Percentiles rank a stretch among this genome's conserved stretches.
These are phyloP conservation scores for Drosophila buzzatii DNA, from an alignment of 2,888 invertebrate species.

Conservation along the genomic window DNA sequence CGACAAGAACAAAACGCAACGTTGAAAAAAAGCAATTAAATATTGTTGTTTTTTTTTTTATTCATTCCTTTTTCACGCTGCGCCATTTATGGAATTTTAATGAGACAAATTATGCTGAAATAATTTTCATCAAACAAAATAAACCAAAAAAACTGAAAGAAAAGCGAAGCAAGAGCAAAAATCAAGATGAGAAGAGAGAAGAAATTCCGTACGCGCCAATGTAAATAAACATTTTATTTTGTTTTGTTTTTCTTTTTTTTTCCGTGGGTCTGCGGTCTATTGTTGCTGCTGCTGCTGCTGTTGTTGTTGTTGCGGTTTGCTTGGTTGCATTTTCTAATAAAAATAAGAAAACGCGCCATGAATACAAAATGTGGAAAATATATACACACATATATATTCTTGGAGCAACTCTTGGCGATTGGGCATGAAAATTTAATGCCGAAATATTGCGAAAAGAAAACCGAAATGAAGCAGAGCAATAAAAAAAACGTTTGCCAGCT, in stretches of 20 bases:
- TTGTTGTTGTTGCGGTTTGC: constrained; percentile 31
- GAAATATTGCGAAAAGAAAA: constrained; percentile 26
- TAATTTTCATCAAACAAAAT: constrained; percentile 45
- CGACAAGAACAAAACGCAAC: constrained; percentile 18
- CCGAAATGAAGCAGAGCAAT: constrained; percentile 23
- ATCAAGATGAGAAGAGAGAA: constrained; percentile 7
- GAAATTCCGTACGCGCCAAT: constrained; percentile 41
- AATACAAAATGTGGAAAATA: constrained; percentile 56
- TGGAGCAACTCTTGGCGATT: constrained; percentile 23
- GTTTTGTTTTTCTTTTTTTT: constrained; percentile 2
- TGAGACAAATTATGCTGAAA: constrained; percentile 67
- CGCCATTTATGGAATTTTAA: constrained; percentile 70
- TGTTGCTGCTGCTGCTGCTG: constrained; percentile 11
- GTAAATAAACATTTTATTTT: constrained; percentile 43
- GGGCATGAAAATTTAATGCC: constrained; percentile 47
- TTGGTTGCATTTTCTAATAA: constrained; percentile 59
- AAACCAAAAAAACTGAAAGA: constrained; percentile 5
- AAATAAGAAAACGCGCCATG: constrained; percentile 61
- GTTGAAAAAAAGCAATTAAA: constrained; percentile 63
- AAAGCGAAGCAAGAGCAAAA: constrained; percentile 23
- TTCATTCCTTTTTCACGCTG: constrained; percentile 5
- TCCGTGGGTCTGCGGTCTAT: not conserved
- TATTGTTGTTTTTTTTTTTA: constrained; percentile 9
- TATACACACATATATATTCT: constrained; percentile 11
- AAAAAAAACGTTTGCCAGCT: constrained; percentile 31